These are phyloP conservation scores for Diadumene lineata DNA, from an alignment of 92 coral and sea anemone genomes.

Conservation along the genomic window DNA sequence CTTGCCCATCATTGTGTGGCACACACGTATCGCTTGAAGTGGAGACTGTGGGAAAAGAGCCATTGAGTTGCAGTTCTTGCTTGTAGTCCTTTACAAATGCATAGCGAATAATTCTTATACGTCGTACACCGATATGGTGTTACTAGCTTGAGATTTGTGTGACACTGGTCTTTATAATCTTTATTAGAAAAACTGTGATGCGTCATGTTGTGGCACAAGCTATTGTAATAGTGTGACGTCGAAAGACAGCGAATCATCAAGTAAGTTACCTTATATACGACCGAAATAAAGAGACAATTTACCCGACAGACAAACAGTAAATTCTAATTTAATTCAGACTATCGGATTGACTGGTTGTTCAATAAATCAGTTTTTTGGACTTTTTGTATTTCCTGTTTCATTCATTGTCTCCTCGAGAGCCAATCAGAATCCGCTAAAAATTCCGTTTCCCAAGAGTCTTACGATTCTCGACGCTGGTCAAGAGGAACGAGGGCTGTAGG, in stretches of 20 bases:
- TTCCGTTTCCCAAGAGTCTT: no score
- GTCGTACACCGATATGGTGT: neutral
- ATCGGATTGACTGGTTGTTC: neutral
- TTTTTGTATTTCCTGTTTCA: no score
- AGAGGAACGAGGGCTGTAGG: no score
- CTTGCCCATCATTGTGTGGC: neutral
- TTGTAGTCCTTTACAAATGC: no score
- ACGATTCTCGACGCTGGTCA: no score
- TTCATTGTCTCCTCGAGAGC: no score
- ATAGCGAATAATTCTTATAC: neutral
- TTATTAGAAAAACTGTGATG: constrained; percentile 1
- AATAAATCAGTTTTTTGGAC: no score
- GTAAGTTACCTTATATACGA: neutral
- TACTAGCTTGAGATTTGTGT: neutral
- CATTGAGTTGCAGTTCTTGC: neutral
- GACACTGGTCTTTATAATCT: neutral
- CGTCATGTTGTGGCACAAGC: constrained; percentile 1
- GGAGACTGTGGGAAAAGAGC: neutral
- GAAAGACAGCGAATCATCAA: neutral
- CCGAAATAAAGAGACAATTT: neutral
- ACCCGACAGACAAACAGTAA: no score
- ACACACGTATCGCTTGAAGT: neutral
- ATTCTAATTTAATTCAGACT: neutral
- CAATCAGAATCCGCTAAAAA: no score
- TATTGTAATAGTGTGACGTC: constrained; percentile 6